phyloP scores from a whole-genome alignment of 1,140 invertebrate species.

The Drosophila tani region DNA sequence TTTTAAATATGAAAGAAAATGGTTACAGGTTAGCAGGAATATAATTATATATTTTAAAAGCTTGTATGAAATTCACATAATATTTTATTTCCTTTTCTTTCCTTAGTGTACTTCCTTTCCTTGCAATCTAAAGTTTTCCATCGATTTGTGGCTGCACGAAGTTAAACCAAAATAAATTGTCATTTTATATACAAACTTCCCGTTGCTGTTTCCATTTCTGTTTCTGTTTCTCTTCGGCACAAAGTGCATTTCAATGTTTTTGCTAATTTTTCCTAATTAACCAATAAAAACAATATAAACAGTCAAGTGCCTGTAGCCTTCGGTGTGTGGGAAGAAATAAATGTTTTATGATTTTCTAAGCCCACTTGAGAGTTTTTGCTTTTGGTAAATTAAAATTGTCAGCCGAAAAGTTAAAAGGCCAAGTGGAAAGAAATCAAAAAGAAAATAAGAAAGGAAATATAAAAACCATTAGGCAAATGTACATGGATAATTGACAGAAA shows the following conservation, averaged over 20 bases:
- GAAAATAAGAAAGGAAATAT: conserved; percentile 26
- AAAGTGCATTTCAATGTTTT: conserved; percentile 45
- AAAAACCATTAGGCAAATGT: conserved; percentile 51
- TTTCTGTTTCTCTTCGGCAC: not conserved
- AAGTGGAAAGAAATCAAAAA: conserved; percentile 16
- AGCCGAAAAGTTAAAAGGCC: conserved; percentile 21
- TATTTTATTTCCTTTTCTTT: not conserved
- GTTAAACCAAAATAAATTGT: conserved; percentile 3
- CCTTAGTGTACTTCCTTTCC: not conserved
- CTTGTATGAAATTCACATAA: too few species aligned
- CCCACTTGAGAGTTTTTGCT: conserved; percentile 24
- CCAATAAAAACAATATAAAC: conserved; percentile 2
- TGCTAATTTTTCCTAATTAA: conserved; percentile 36
- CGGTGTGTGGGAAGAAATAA: conserved; percentile 2
- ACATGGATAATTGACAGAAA: conserved; percentile 41
- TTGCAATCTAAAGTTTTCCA: not conserved
- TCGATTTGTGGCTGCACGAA: conserved; percentile 15
- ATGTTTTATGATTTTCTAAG: conserved; percentile 37
- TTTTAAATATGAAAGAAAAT: not conserved
- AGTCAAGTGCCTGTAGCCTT: not conserved
- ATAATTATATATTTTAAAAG: not conserved
- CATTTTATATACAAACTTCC: conserved; percentile 7
- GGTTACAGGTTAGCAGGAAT: not conserved
- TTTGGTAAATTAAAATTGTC: conserved; percentile 26
- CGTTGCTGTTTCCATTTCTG: not conserved